Percentiles rank a stretch among this genome's conserved stretches.
Conservation (phyloP, 2,797 vertebrate genomes). For the Phataginus tetradactyla region DNA sequence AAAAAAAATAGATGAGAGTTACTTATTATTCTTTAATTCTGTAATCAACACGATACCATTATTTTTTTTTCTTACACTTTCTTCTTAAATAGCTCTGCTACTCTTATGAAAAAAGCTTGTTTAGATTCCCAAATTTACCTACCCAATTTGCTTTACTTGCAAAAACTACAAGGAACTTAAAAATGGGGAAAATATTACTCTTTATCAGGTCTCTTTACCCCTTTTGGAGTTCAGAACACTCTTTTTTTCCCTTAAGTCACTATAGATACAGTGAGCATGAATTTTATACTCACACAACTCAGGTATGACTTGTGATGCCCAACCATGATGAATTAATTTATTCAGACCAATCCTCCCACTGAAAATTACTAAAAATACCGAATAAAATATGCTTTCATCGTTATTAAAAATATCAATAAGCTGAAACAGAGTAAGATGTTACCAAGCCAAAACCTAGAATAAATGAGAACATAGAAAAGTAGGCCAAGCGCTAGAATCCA, state of each 20-base stretch:
- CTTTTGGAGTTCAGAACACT: not conserved
- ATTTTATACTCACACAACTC: not conserved
- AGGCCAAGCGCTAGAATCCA: not conserved
- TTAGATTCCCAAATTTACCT: not conserved
- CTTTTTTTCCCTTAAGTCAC: not conserved
- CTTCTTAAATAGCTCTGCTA: not conserved
- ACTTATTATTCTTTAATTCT: conserved; percentile 17
- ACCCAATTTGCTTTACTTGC: not conserved
- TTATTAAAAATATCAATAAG: conserved; percentile 53
- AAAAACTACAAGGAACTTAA: not conserved
- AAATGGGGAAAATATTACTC: not conserved
- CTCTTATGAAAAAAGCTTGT: not conserved
- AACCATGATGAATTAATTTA: not conserved
- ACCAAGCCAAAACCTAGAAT: conserved; percentile 37
- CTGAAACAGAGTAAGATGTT: conserved; percentile 24
- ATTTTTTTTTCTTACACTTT: conserved; percentile 34
- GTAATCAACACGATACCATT: not conserved
- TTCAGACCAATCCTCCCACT: not conserved
- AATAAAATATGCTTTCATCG: conserved; percentile 46
- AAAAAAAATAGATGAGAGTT: not conserved
- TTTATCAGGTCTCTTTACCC: not conserved
- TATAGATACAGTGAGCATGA: not conserved
- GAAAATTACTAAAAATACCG: conserved; percentile 35
- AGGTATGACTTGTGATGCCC: not conserved
- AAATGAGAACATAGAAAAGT: conserved; percentile 1